Conservation (phyloP, 2,113 vertebrate genomes). For the Chitala chitala region DNA sequence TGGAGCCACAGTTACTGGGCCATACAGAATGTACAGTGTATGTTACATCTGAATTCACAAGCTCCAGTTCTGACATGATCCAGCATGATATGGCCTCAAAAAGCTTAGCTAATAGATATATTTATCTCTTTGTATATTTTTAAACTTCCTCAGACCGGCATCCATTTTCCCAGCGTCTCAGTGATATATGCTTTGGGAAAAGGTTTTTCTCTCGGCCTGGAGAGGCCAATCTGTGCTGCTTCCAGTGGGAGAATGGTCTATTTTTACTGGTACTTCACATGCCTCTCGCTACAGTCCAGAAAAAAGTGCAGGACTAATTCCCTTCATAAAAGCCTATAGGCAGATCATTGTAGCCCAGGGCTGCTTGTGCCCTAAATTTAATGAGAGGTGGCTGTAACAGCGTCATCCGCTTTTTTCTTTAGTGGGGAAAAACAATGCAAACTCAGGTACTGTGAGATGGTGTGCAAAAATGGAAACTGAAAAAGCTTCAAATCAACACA, state of each 20-base stretch:
- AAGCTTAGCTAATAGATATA: conserved; percentile 25
- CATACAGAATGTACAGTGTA: neutral
- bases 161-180: conserved; percentile 32
- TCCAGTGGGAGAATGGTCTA: conserved; percentile 15
- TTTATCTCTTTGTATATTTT: conserved; percentile 31
- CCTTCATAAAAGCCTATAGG: neutral
- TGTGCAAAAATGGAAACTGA: too few relatives aligned
- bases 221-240: neutral
- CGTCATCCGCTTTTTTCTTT: too few relatives aligned
- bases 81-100: too few relatives aligned
- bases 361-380: too few relatives aligned
- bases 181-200: conserved; percentile 33
- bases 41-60: neutral
- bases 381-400: too few relatives aligned
- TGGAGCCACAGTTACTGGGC: neutral
- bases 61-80: neutral
- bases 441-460: too few relatives aligned
- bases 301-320: neutral
- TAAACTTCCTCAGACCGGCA: conserved; percentile 29
- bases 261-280: conserved; percentile 21
- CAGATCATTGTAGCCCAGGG: neutral
- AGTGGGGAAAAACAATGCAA: too few relatives aligned
- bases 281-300: neutral
- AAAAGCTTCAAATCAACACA: too few relatives aligned
- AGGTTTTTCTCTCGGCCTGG: neutral